phyloP scores from a whole-genome alignment of 2,797 vertebrate genomes.

The Orestias chungarensis region DNA sequence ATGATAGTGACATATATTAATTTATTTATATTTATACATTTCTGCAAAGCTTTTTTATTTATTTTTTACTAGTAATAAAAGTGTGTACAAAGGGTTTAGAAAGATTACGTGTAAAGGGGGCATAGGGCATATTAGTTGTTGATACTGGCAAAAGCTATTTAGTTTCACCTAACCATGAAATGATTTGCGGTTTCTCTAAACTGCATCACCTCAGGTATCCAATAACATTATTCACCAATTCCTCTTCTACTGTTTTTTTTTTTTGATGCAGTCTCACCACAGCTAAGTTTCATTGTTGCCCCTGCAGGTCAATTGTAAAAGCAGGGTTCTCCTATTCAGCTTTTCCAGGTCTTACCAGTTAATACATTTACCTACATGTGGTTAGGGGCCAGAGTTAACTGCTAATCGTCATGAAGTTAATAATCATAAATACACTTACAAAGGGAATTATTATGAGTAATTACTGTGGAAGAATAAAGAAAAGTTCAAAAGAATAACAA shows the following conservation, averaged over 20 bases:
- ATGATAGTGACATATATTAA: no score
- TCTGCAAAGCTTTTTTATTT: not conserved
- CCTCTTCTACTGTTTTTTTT: not conserved
- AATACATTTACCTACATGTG: not conserved
- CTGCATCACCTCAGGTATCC: not conserved
- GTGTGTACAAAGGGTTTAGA: not conserved
- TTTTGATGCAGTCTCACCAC: not conserved
- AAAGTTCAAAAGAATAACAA: slow-evolving; percentile 21
- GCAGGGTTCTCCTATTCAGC: not conserved
- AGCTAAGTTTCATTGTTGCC: not conserved
- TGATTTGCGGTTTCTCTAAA: not conserved
- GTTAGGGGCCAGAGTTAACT: not conserved
- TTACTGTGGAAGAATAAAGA: slow-evolving; percentile 32
- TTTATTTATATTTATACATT: not conserved
- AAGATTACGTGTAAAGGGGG: not conserved
- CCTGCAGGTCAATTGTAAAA: not conserved
- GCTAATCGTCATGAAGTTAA: no score
- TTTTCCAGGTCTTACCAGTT: not conserved
- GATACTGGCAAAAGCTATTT: not conserved
- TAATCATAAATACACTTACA: no score
- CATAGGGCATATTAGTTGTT: not conserved
- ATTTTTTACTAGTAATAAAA: not conserved
- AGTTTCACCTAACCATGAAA: no score
- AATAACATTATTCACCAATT: not conserved
- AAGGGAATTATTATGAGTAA: no score